phyloP scores from a whole-genome alignment of 2,888 invertebrate genomes.

The Anagyrus pseudococci region DNA sequence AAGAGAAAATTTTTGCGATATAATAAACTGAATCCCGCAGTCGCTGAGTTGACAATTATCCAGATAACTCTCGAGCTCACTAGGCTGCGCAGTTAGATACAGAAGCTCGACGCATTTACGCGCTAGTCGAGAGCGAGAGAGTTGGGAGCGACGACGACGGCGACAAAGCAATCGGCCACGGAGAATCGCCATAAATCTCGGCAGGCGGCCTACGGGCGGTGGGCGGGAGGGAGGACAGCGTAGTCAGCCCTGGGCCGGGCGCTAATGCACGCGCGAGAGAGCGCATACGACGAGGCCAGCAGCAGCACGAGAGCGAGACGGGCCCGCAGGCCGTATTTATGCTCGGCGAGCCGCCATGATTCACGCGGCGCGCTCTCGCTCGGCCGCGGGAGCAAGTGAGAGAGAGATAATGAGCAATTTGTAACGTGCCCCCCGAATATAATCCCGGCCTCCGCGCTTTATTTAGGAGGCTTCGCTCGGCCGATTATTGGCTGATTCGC shows the following conservation, averaged over 20 bases:
- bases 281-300: conserved; percentile 51
- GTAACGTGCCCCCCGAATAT: conserved; percentile 52
- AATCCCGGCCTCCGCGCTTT: conserved; percentile 36
- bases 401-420: conserved; percentile 58
- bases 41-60: too few species aligned
- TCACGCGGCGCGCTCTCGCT: conserved; percentile 50
- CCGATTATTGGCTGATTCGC: conserved; percentile 33
- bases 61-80: too few species aligned
- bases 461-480: conserved; percentile 30
- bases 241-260: too few species aligned
- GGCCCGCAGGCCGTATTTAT: too few species aligned
- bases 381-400: conserved; percentile 6
- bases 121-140: conserved; percentile 27
- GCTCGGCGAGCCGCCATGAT: conserved; percentile 50
- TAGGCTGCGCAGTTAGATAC: too few species aligned
- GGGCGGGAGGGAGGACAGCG: too few species aligned
- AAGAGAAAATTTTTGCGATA: too few species aligned
- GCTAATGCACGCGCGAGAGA: conserved; percentile 52
- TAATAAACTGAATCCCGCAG: too few species aligned
- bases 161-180: conserved; percentile 54
- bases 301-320: too few species aligned
- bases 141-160: conserved; percentile 40
- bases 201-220: conserved; percentile 44
- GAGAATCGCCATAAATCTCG: conserved; percentile 60
- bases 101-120: too few species aligned